Evolutionary conservation across 2,797 vertebrate genomes (phyloP), one percentile per base, ranked within the genome.

Genomic region (Sebastes itinus): DNA sequence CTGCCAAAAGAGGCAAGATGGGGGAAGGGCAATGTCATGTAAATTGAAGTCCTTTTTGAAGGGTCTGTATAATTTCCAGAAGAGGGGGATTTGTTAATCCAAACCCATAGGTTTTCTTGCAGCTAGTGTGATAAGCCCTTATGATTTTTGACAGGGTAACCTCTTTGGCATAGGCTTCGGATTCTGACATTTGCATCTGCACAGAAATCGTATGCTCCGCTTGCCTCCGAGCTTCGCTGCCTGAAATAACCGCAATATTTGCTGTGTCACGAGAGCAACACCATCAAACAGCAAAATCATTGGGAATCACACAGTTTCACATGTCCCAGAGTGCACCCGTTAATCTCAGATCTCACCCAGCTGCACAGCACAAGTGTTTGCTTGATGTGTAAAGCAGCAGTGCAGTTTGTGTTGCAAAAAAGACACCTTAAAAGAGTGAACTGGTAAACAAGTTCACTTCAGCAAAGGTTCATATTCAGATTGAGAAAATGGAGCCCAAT

Each of bases 401-500:
- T 70, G 69, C 81, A 84, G 80, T 49, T 61, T 80, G 68, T 63
- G 27, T 81, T 81, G 80, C 72, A 28, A 60, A 60, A 87, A 78
- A 72, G 23, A 35, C 56, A 65, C 60, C 65, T 61, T 62, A 67
- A 73, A 75, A 22, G 78, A 82, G 76, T 82, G 85, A 80, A 75
- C 78, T 25, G 33, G 77, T 87, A 88, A 92, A 91, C 87, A 92
- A 87, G 86, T 91, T 72, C 33, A 84, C 89, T 88, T 88, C 77
- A 76, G 90, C 84, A 77, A 82, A 82, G 87, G 86, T 91, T 93
- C 85, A 84, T 78, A 89, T 92, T 91, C 85, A 92, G 67, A 91
- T 81, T 87, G 82, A 46, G 77, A 92, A 88, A 91, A 90, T 81
- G 82, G 88, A 90, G 87, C 71, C 82, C 69, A 62, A 95, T 95